phyloP scores from a whole-genome alignment of 2,113 vertebrate species.

The Hyla sarda region DNA sequence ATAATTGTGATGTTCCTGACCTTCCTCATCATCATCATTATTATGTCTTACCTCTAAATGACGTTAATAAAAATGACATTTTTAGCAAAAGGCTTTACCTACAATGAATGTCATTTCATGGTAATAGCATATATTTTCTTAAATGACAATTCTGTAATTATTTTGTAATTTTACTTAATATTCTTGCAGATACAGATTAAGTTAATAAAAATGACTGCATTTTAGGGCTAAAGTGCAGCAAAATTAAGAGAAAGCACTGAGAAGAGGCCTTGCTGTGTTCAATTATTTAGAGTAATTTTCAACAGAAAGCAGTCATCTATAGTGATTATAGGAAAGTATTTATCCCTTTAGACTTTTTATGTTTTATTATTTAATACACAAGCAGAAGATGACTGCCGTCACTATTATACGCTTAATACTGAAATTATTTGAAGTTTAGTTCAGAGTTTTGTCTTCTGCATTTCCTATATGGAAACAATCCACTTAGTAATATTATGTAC shows the following conservation, averaged over 20 bases:
- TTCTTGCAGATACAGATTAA: neutral
- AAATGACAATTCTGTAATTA: slow-evolving; percentile 19
- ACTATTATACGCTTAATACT: no score
- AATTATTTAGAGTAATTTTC: no score
- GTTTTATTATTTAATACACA: no score
- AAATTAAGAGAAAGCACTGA: neutral
- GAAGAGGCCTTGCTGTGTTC: neutral
- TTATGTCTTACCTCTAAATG: neutral
- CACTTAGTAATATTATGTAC: no score
- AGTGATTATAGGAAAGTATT: no score
- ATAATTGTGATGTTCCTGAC: neutral
- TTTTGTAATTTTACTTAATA: slow-evolving; percentile 21
- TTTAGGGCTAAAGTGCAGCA: neutral
- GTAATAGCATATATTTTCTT: slow-evolving; percentile 10
- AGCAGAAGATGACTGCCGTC: no score
- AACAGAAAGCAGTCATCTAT: no score
- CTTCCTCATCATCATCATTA: neutral
- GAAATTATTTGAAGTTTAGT: no score
- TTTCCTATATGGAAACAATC: no score
- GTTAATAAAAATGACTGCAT: neutral
- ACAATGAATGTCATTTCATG: neutral
- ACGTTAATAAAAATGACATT: neutral
- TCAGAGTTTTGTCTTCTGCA: no score
- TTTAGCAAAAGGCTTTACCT: slow-evolving; percentile 14
- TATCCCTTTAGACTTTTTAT: no score